Evolutionary conservation across 2,888 invertebrate species (phyloP).

Genomic region (Metacarcinus magister): DNA sequence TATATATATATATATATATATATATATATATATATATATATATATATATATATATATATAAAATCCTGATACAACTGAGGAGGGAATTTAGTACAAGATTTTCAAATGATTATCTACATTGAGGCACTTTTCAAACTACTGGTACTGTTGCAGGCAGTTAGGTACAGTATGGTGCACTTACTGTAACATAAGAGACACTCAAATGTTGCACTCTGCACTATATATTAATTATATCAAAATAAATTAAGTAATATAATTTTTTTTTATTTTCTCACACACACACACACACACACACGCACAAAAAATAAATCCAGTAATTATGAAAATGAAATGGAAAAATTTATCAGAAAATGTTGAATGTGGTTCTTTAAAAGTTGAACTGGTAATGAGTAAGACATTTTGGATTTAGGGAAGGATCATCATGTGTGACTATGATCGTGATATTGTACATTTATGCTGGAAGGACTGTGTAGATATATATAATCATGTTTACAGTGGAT

Average conservation of each 20-base stretch:
- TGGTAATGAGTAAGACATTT: neutral
- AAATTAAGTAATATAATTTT: neutral
- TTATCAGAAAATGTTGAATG: neutral
- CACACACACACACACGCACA: neutral
- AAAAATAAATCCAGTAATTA: neutral
- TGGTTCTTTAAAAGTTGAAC: neutral
- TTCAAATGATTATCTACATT: neutral
- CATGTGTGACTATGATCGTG: neutral
- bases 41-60: neutral
- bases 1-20: constrained; percentile 51
- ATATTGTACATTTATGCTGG: neutral
- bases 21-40: constrained; percentile 51
- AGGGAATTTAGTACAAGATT: neutral
- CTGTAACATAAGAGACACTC: neutral
- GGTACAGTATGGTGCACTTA: neutral
- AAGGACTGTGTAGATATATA: neutral
- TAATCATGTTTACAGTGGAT: neutral
- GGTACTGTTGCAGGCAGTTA: constrained; percentile 5
- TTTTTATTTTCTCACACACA: neutral
- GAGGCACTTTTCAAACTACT: constrained; percentile 9
- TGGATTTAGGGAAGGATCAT: neutral
- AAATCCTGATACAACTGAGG: neutral
- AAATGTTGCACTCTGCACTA: neutral
- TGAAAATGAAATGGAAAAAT: too few species aligned
- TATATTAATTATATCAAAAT: constrained; percentile 5